These are phyloP conservation scores for Tenthredo distinguenda DNA, from an alignment of 2,888 invertebrate species.

Conservation along the genomic window DNA sequence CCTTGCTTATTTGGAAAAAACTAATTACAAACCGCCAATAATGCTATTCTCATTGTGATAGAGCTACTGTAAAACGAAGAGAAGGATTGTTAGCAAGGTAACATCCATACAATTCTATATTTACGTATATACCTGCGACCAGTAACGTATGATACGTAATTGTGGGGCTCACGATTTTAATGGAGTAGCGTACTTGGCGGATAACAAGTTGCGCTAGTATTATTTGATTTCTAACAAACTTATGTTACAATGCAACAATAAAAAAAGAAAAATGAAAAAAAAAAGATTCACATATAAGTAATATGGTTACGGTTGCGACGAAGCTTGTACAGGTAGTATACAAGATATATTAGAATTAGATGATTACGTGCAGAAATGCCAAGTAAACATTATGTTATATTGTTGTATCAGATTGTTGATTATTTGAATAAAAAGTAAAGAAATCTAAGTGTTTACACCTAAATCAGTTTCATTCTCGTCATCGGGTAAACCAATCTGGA, in stretches of 20 bases:
- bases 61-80: not conserved
- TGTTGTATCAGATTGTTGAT: constrained; percentile 48
- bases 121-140: not conserved
- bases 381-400: constrained; percentile 43
- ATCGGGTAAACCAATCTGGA: not conserved
- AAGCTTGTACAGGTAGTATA: constrained; percentile 36
- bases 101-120: not conserved
- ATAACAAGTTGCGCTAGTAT: constrained; percentile 27
- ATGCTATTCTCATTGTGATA: not conserved
- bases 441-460: not conserved
- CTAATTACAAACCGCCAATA: not conserved
- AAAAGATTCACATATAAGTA: not conserved
- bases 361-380: constrained; percentile 24
- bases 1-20: not conserved
- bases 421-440: constrained; percentile 32
- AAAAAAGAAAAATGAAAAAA: not conserved
- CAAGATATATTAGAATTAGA: constrained; percentile 36
- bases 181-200: not conserved
- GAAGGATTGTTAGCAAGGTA: not conserved
- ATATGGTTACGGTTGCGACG: constrained; percentile 34
- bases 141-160: not conserved
- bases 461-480: not conserved
- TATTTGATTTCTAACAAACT: constrained; percentile 27
- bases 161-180: not conserved
- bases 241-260: constrained; percentile 24